Evolutionary conservation across 2,797 vertebrate species (phyloP), one percentile per base, ranked within the genome.

Genomic region (Sebastes oblongus): DNA sequence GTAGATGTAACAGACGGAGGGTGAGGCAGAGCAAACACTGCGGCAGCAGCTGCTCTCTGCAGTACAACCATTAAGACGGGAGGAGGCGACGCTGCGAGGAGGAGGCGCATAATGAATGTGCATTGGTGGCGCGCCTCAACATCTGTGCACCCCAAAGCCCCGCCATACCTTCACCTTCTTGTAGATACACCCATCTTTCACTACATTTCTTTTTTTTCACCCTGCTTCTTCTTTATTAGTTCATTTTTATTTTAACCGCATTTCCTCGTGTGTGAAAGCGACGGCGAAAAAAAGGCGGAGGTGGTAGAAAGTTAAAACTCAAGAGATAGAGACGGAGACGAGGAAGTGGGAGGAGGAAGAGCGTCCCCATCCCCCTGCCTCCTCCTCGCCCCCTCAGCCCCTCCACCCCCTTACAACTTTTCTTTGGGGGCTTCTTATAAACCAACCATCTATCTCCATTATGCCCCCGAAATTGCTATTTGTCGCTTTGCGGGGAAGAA

Each of bases 371-470:
- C 76, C 46, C 52, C 55, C 39, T 24, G 32, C 54, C 52, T 29
- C 54, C 52, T 25, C 54, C 68, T 8, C 27, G 6, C 60, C 20
- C 22, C 27, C 24, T 3, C 58, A 18, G 22, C 67, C 72, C 72
- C 82, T 61, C 66, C 55, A 34, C 62, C 81, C 84, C 86, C 77
- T 86, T 87, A 91, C 92, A 93, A 90, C 92, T 91, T 93, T 93
- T 91, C 93, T 93, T 88, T 87, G 82, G 89, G 92, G 90, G 87
- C 91, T 92, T 87, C 92, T 94, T 94, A 93, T 95, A 95, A 93
- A 94, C 92, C 94, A 93, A 93, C 93, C 92, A 95, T 95, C 94
- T 93, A 95, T 95, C 95, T 95, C 95, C 93, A 95, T 95, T 95
- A 95, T 93, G 89, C 90, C 91, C 88, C 94, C 81, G 91, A 95